Evolutionary conservation across 1,140 invertebrate species (phyloP), one percentile per base, ranked within the genome.

Genomic region (Catajapyx aquilonaris): DNA sequence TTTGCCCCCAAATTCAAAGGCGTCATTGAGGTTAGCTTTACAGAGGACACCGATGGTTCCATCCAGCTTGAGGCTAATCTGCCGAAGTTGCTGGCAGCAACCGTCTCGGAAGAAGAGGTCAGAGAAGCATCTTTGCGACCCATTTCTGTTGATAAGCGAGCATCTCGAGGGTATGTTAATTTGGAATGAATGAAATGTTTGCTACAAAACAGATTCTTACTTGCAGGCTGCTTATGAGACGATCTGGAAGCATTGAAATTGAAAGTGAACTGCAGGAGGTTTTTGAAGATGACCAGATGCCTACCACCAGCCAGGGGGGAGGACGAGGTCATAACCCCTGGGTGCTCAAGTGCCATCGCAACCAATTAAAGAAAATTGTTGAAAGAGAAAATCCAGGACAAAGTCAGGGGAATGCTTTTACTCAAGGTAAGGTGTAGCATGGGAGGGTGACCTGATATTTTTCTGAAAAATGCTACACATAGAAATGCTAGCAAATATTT

Each of bases 311-410:
- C 23, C 23, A 13, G 13, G 7, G 23, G n/a, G n/a, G n/a, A n/a
- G n/a, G n/a, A n/a, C n/a, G n/a, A n/a, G 23, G 23, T 28, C 23
- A 28, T 20, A 70, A 68, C 49, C 66, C 67, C 19, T 70, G 68
- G 68, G 61, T 64, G 31, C 46, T 66, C 15, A 59, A 61, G 41
- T 68, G 64, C 48, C 66, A 68, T 47, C 56, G 60, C 41, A 51
- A 59, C 39, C 54, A 62, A 34, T 38, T 49, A 2, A 20, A 31
- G 22, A 18, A 20, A 16, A 38, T 44, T 22, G 19, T 18, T 10
- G n/a, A n/a, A n/a, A n/a, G n/a, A n/a, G n/a, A n/a, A n/a, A n/a
- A n/a, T n/a, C n/a, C n/a, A n/a, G n/a, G n/a, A n/a, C n/a, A n/a
- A n/a, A n/a, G n/a, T n/a, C n/a, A n/a, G n/a, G n/a, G n/a, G n/a